Base-by-base conservation (phyloP, 2,888 invertebrate genomes). In the Acronicta aceris region DNA sequence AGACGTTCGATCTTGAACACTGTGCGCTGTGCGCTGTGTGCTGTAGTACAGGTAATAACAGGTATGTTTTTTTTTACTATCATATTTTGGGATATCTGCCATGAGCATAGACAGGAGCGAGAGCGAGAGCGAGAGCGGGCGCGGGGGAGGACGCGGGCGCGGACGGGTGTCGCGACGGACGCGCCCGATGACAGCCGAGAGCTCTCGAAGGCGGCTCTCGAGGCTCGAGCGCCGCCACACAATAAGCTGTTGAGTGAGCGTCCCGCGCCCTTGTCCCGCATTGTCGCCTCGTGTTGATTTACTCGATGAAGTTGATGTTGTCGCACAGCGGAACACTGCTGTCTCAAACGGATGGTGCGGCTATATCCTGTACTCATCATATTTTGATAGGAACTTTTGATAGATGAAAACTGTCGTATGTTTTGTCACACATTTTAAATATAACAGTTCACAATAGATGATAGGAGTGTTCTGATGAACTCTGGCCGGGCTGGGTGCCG, bases 151-250 rank as follows among this genome's bases (percentile, higher is more conserved):
- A 13, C 36, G 12, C 15, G 8, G 16, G 5, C n/a, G n/a, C n/a
- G 21, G 2, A 21, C 2, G 13, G 30, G 6, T 16, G n/a, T 36
- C 13, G 36, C 1, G 1, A 3, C 2, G 38, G 3, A 6, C 8
- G 21, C 10, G 12, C 16, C 33, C 8, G 42, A 30, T 38, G 43
- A 16, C 13, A 42, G 50, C 47, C 42, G 54, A 67, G 45, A 49
- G 17, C 42, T 45, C 66, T 70, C 42, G 15, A 52, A 52, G 50
- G 38, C 41, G 7, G 59, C 48, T 41, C 68, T 74, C 53, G 56
- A 54, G 21, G 38, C 48, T 27, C 43, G 40, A 73, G 75, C 16
- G 70, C 54, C 73, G 70, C 50, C 50, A 73, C 50, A 75, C 75
- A 75, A 73, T 67, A 55, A 55, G 64, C 67, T 59, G 71, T 73